Evolutionary conservation across 2,797 vertebrate genomes (phyloP), one percentile per base, ranked within the genome.

Genomic region (Emys orbicularis): DNA sequence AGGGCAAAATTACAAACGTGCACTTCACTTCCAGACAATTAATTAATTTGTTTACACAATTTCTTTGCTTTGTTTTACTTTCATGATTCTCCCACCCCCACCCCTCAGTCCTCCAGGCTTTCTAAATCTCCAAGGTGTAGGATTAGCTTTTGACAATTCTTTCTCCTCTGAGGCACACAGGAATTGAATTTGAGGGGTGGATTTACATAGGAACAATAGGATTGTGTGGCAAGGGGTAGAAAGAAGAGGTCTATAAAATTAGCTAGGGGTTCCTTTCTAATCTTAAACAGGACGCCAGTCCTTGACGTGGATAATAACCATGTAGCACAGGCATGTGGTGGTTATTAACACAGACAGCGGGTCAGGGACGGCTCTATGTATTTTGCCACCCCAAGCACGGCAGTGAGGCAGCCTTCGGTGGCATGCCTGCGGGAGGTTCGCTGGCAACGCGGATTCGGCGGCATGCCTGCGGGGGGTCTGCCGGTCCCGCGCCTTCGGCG

Each of bases 1-100:
- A 98, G 97, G 97, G 96, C 97, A 97, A 98, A 98, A 98, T 98
- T 98, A 98, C 96, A 97, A 98, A 98, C 53, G 82, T 57, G 97
- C 92, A 96, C 97, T 98, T 98, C 95, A 97, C 96, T 98, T 98
- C 96, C 97, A 98, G 97, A 96, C 98, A 98, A 98, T 98, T 98
- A 98, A 98, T 98, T 98, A 98, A 98, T 98, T 97, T 98, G 98
- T 98, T 98, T 98, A 98, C 97, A 97, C 2, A 1, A 97, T 96
- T 98, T 88, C 94, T 97, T 97, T 93, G 85, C 96, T 98, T 98
- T 98, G 96, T 97, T 98, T 98, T 97, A 97, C 97, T 98, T 97
- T 94, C 96, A 95, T 95, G 84, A 91, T 56, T 97, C 87, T 88
- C 90, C 47, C 41, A 6, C 25, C 31, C 95, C 52, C 29, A 91